A percentile compares a stretch with the other conserved stretches of the same genome.
These are phyloP conservation scores for Cheilosia soror DNA, from an alignment of 2,888 invertebrate species.

Conservation along the genomic window DNA sequence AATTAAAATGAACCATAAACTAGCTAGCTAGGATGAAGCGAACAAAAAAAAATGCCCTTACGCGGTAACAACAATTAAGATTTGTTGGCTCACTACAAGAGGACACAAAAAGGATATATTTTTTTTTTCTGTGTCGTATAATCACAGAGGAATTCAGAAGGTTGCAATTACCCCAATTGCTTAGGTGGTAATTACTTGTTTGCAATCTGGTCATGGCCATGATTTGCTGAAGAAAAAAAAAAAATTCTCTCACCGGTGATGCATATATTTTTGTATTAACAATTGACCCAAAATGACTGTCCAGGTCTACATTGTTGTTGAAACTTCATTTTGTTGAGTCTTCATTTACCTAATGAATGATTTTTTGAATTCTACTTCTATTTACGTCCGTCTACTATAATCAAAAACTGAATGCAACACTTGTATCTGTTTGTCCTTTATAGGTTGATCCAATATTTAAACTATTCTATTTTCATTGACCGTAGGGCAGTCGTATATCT, in stretches of 20 bases:
- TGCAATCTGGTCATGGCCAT: constrained; percentile 6
- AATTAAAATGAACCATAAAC: constrained; percentile 58
- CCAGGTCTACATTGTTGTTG: neutral
- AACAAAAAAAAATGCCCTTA: neutral
- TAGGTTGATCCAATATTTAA: too few relatives aligned
- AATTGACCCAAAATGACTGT: neutral
- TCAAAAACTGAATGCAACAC: too few relatives aligned
- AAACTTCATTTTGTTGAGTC: neutral
- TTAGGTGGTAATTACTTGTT: neutral
- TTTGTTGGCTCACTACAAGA: constrained; percentile 16
- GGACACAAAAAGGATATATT: neutral
- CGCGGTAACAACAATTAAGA: constrained; percentile 14
- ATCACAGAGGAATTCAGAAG: constrained; percentile 1
- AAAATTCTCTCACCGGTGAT: neutral
- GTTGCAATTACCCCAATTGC: constrained; percentile 39
- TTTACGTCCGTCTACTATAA: too few relatives aligned
- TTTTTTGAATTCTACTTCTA: too few relatives aligned
- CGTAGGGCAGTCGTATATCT: too few relatives aligned
- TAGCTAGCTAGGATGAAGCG: neutral
- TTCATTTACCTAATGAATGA: neutral
- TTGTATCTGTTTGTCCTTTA: too few relatives aligned
- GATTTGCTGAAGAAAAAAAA: neutral
- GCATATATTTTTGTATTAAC: neutral
- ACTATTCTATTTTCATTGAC: too few relatives aligned
- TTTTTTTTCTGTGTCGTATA: neutral